Evolutionary conservation across 2,797 vertebrate genomes (phyloP), one percentile per base, ranked within the genome.

Genomic region (Tragopan temminckii): DNA sequence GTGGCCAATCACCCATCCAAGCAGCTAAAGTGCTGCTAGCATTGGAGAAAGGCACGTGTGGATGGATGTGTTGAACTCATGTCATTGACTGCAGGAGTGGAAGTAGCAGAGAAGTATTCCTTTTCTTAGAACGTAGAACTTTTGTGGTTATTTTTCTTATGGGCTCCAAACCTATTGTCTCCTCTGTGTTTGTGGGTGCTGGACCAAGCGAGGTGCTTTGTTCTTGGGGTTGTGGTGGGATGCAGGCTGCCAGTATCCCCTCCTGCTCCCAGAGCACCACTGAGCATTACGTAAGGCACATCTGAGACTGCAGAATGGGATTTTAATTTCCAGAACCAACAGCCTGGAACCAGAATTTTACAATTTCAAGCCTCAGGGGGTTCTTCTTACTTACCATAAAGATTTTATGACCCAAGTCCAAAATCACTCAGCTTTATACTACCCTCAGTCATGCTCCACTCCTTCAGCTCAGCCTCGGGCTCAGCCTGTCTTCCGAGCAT

Each of bases 391-490:
- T 89, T 35, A 77, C 88, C 70, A 94, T 88, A 27, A 92, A 82
- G 64, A 48, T 89, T 97, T 93, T 58, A 88, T 62, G 59, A 50
- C 43, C 84, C 80, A 20, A 53, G 52, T 58, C 33, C 72, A 58
- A 57, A 95, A 85, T 69, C 76, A 52, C 80, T 91, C 58, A 55
- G 91, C 89, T 94, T 90, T 81, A 57, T 57, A 48, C 82, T 76
- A 66, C 13, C 63, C 46, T 74, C 82, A 85, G 48, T 84, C 74
- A 76, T 21, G 81, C 7, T 91, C 7, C 50, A 7, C 29, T 78
- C 52, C 66, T 31, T 18, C 62, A 58, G 95, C 94, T 93, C 79
- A 85, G 95, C 95, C 88, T 55, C 52, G 0, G 93, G 93, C 92
- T 92, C 5, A n/a, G 86, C 83, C 75, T 68, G 27, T 42, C 81